phyloP scores from a whole-genome alignment of 2,797 vertebrate genomes.

The Sebastes paucispinis region DNA sequence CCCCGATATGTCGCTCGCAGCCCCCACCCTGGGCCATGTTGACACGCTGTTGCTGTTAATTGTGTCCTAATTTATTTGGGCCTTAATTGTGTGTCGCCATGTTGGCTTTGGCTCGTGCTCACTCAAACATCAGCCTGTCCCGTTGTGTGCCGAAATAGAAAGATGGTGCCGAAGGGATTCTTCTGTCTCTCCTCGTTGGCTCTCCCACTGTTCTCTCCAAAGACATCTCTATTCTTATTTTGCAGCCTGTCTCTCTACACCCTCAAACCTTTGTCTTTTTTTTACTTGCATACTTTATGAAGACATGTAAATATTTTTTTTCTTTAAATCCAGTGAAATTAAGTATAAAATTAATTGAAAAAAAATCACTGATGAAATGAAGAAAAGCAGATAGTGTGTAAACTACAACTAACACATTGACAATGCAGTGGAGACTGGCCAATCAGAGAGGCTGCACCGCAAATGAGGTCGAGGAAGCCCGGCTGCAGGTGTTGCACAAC shows the following conservation, averaged over 20 bases:
- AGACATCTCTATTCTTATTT: slow-evolving; percentile 13
- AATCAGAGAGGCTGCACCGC: slow-evolving; percentile 20
- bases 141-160: slow-evolving; percentile 48
- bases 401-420: neutral
- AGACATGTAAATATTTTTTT: neutral
- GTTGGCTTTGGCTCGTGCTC: slow-evolving; percentile 67
- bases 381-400: neutral
- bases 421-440: neutral
- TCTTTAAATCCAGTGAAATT: neutral
- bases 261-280: neutral
- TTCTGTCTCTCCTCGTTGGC: slow-evolving; percentile 2
- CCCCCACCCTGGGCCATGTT: slow-evolving; percentile 44
- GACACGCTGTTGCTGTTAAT: slow-evolving; percentile 57
- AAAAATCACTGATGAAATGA: neutral
- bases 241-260: neutral
- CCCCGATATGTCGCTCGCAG: slow-evolving; percentile 67
- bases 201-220: slow-evolving; percentile 2
- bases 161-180: slow-evolving; percentile 37
- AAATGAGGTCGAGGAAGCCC: slow-evolving; percentile 50
- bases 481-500: slow-evolving; percentile 52
- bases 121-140: slow-evolving; percentile 63
- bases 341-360: neutral
- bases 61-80: slow-evolving; percentile 70
- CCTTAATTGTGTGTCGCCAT: slow-evolving; percentile 70
- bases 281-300: neutral